These are phyloP conservation scores for Falco punctatus DNA, from an alignment of 2,113 vertebrate species.

Conservation along the genomic window DNA sequence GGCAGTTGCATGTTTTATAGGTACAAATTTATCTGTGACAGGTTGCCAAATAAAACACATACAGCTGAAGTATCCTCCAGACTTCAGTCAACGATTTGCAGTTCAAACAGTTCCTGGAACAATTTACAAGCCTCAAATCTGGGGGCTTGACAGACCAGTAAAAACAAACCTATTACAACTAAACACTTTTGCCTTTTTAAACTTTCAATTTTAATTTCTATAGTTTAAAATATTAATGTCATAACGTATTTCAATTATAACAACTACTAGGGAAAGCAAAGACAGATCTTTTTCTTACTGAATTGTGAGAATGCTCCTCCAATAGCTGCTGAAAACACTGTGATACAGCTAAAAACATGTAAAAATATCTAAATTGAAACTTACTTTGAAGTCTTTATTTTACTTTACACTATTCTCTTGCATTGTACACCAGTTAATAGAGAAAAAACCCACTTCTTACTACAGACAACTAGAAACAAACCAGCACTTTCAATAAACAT, in stretches of 20 bases:
- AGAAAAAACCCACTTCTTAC: background rate
- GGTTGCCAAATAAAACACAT: background rate
- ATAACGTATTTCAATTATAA: background rate
- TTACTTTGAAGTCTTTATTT: background rate
- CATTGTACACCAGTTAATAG: background rate
- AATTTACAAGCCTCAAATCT: background rate
- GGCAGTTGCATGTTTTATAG: background rate
- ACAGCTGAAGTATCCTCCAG: background rate
- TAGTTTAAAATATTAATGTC: background rate
- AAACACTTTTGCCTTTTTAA: background rate
- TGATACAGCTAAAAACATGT: background rate
- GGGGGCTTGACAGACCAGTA: background rate
- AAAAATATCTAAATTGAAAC: background rate
- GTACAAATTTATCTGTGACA: background rate
- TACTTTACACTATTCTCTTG: background rate
- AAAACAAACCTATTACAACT: background rate
- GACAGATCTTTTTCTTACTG: background rate
- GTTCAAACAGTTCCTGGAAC: fast-evolving
- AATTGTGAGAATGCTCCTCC: background rate
- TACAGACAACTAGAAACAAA: background rate
- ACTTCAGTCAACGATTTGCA: fast-evolving
- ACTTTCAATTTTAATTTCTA: background rate
- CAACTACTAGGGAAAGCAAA: background rate
- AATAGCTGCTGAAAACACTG: background rate
- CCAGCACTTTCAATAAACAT: background rate